Evolutionary conservation across 2,797 vertebrate genomes (phyloP).

Genomic region (Typhlichthys eigenmanni): DNA sequence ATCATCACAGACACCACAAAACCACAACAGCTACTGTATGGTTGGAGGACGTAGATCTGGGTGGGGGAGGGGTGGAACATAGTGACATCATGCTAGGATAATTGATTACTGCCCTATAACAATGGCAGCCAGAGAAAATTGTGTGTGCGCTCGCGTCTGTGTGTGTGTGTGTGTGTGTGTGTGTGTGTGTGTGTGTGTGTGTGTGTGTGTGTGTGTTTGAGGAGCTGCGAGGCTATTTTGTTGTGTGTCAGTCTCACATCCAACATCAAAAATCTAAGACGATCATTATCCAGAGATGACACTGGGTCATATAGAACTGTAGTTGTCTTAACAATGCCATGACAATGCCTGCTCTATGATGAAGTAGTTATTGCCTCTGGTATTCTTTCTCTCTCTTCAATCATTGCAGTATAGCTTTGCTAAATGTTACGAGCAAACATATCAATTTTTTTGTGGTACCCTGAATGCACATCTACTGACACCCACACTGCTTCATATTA

Average conservation of each 20-base stretch:
- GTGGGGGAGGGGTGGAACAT: conserved; percentile 61
- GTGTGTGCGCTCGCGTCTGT: background rate
- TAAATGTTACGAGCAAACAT: background rate
- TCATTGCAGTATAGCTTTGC: background rate
- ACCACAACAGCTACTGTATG: conserved; percentile 29
- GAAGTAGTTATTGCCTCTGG: background rate
- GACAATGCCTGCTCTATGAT: background rate
- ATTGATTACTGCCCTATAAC: conserved; percentile 67
- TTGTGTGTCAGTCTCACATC: background rate
- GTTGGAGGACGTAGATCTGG: conserved; percentile 23
- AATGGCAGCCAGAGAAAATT: conserved; percentile 41
- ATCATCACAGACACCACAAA: conserved; percentile 11
- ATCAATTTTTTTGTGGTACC: background rate
- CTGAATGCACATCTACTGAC: conserved; percentile 2
- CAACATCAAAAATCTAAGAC: too few relatives aligned
- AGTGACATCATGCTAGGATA: conserved; percentile 72
- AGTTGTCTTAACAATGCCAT: too few relatives aligned
- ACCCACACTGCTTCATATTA: background rate
- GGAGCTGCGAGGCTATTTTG: background rate
- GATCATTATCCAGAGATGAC: too few relatives aligned
- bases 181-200: conserved; percentile 5
- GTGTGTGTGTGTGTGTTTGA: conserved; percentile 2
- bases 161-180: conserved; percentile 4
- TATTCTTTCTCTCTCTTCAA: background rate
- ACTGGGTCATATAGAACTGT: too few relatives aligned